Percentiles rank a stretch among this genome's conserved stretches.
Evolutionary conservation across 92 coral and sea anemone genomes (phyloP).

Genomic region (Porites rus): DNA sequence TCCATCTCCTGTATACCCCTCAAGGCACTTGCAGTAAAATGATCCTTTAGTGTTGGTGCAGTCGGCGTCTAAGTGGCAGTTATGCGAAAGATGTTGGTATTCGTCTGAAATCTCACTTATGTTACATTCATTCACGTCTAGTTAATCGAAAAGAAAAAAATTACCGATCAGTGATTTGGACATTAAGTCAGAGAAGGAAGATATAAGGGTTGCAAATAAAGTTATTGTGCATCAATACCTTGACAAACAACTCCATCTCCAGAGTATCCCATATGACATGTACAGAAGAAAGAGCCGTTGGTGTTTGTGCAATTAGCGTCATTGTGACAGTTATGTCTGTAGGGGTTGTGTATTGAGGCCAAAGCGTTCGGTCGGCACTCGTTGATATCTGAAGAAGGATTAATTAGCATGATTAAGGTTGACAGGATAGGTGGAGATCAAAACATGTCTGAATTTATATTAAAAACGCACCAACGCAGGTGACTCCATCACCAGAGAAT

Average conservation of each 20-base stretch:
- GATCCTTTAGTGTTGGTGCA: conserved; percentile 80
- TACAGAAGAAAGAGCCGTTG: conserved; percentile 88
- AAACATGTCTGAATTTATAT: background rate
- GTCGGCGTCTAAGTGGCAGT: conserved; percentile 82
- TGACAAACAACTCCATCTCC: conserved; percentile 77
- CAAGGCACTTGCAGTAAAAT: conserved; percentile 70
- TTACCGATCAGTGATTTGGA: background rate
- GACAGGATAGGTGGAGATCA: background rate
- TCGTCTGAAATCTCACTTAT: conserved; percentile 39
- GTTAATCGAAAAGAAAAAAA: background rate
- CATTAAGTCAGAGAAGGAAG: background rate
- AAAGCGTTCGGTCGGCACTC: conserved; percentile 48
- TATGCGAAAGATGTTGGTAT: conserved; percentile 57
- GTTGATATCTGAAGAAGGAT: conserved; percentile 23
- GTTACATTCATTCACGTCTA: conserved; percentile 80
- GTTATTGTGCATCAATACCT: conserved; percentile 32
- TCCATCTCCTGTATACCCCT: conserved; percentile 77
- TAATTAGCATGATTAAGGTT: background rate
- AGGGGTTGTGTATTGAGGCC: conserved; percentile 59
- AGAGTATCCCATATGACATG: conserved; percentile 80
- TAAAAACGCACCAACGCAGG: conserved; percentile 36
- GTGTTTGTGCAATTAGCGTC: conserved; percentile 88
- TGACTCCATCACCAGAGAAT: conserved; percentile 63
- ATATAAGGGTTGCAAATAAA: background rate
- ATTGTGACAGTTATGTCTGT: conserved; percentile 76